Conservation (phyloP, 2,888 invertebrate genomes). For the Drosophila vallismaia region DNA sequence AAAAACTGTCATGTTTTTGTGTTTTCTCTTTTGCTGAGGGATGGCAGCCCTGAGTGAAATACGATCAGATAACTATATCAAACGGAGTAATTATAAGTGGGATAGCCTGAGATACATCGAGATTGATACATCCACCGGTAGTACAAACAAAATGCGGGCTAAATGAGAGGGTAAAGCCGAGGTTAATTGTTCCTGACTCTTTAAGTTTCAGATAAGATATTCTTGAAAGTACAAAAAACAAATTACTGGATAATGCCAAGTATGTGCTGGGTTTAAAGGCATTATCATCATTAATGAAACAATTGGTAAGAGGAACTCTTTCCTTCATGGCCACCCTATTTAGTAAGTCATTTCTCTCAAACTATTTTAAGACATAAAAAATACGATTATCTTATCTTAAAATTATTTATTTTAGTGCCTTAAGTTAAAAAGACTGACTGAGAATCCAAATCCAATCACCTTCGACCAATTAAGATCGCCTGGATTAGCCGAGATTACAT, state of each 20-base stretch:
- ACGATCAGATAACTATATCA: constrained; percentile 31
- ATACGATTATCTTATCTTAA: not conserved
- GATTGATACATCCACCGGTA: constrained; percentile 25
- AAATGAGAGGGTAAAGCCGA: constrained; percentile 25
- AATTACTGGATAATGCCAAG: not conserved
- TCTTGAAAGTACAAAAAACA: not conserved
- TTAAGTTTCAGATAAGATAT: constrained; percentile 27
- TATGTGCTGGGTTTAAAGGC: not conserved
- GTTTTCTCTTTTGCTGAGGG: constrained; percentile 22
- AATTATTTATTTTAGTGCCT: constrained; percentile 16
- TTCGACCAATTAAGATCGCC: constrained; percentile 38
- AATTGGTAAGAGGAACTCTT: no score
- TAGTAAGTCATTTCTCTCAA: no score
- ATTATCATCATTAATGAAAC: not conserved
- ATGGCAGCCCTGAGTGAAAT: constrained; percentile 41
- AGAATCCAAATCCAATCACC: constrained; percentile 13
- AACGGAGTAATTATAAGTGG: constrained; percentile 39
- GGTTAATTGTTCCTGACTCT: constrained; percentile 35
- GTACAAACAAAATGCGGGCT: constrained; percentile 18
- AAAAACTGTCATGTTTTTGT: constrained; percentile 75
- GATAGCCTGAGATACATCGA: constrained; percentile 12
- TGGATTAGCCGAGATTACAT: constrained; percentile 42
- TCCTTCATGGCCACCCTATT: no score
- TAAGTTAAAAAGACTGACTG: not conserved
- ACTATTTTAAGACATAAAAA: not conserved